Evolutionary conservation across 2,797 vertebrate genomes (phyloP), one percentile per base, ranked within the genome.

Genomic region (Acrossocheilus wenchowensis): DNA sequence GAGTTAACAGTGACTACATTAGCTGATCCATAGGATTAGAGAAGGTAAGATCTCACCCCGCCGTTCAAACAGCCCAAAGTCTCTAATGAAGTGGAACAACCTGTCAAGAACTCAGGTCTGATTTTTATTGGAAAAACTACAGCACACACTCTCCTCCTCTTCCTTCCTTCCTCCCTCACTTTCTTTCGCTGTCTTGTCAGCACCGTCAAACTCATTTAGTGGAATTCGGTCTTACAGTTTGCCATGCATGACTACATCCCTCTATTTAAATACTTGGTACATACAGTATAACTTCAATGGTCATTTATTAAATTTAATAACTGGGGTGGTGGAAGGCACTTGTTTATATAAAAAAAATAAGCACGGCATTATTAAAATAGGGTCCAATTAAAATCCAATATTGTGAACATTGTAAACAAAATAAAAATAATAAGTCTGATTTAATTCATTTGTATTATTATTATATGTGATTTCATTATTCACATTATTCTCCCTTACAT

Each of bases 51-150:
- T 77, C 87, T 72, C 79, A 84, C 77, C 78, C 78, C 64, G 45
- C 52, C 84, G 52, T 85, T 90, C 72, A 78, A 83, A 89, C 88
- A 79, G 79, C 71, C 84, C 78, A 85, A 69, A 86, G 79, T 57
- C 39, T 72, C 77, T 87, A 90, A 89, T 88, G 86, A 90, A 87
- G 82, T 81, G 88, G 83, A 89, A 89, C 86, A 90, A 88, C 87
- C 87, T 88, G 85, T 83, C 88, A 85, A 84, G 87, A 89, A 77
- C 85, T 84, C 82, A 57, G 68, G 82, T 57, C 87, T 79, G 82
- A 79, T 87, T 85, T 89, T 87, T 86, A 85, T 84, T 87, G 69
- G 34, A 81, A 83, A 88, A 75, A 71, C 23, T 71, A 79, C 52
- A 68, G 36, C 82, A 39, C n/a, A 62, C 77, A 60, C 69, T 87